Base-by-base conservation (phyloP, 2,888 invertebrate genomes). In the Ophraella communa region DNA sequence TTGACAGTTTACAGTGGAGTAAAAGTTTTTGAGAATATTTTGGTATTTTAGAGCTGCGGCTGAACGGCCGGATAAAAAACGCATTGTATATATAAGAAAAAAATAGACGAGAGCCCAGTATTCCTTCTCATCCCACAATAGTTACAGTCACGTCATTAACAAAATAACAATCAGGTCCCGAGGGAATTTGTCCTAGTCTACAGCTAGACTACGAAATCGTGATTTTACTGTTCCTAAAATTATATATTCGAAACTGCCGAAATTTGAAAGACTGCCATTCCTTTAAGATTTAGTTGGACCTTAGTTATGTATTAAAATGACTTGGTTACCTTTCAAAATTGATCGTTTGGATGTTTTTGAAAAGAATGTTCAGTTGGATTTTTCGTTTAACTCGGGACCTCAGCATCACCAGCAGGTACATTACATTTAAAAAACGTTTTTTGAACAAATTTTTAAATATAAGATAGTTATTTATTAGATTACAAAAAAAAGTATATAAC, bases 181-280 rank as follows among this genome's bases (percentile, higher is more conserved):
- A 74, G 79, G 71, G 59, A 70, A 74, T 45, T 78, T 76, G 76
- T 76, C 76, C 71, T 78, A 74, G 79, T 77, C 79, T 79, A 77
- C 75, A 77, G 63, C 73, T 76, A 78, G 79, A 76, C 77, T 75
- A 76, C 68, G 76, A 74, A 70, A 72, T 76, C 76, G 81, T 82
- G 82, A 82, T 81, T 81, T 82, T 77, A 76, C 80, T 81, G 82
- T 82, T 82, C 82, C 82, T 82, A 82, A 78, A 76, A 71, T 78
- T 78, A 73, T 77, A 76, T 75, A 80, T 79, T 79, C 77, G 78
- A 80, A 78, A 82, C 82, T 82, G 82, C 82, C 82, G 80, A 81
- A 80, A 80, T 82, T 82, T 72, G 78, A 75, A 81, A 82, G 82
- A 82, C 82, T 82, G 82, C 81, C 81, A 74, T 82, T 82, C 75